Evolutionary conservation across 1,140 invertebrate genomes (phyloP).

Genomic region (Agrypnia vestita): DNA sequence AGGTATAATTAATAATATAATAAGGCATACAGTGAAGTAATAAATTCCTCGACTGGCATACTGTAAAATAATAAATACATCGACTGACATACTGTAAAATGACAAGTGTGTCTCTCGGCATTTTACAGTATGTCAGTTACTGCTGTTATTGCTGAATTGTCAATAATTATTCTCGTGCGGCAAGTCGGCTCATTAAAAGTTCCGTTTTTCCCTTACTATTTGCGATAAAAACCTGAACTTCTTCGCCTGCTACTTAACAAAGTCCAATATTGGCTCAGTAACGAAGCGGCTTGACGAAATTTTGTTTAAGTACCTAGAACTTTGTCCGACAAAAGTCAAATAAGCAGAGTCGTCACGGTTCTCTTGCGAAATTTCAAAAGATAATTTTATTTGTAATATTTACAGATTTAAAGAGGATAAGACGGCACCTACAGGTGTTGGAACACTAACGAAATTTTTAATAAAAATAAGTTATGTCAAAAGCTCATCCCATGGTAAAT

Average conservation of each 20-base stretch:
- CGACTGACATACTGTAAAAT: too few species aligned
- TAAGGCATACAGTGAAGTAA: too few species aligned
- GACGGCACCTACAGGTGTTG: too few species aligned
- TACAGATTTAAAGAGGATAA: neutral
- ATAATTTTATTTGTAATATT: constrained; percentile 10
- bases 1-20: too few species aligned
- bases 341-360: neutral
- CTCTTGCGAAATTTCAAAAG: neutral
- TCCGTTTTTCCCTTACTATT: neutral
- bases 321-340: constrained; percentile 33
- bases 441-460: too few species aligned
- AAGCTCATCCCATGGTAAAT: too few species aligned
- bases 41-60: too few species aligned
- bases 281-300: constrained; percentile 9
- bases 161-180: neutral
- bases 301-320: constrained; percentile 14
- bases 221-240: constrained; percentile 10
- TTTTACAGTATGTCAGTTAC: too few species aligned
- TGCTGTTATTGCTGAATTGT: too few species aligned
- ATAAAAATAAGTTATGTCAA: too few species aligned
- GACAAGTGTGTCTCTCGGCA: too few species aligned
- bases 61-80: too few species aligned
- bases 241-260: neutral
- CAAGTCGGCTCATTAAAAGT: constrained; percentile 21
- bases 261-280: constrained; percentile 1